Base-by-base conservation (phyloP, 2,888 invertebrate species). In the Coleophora flavipennella region DNA sequence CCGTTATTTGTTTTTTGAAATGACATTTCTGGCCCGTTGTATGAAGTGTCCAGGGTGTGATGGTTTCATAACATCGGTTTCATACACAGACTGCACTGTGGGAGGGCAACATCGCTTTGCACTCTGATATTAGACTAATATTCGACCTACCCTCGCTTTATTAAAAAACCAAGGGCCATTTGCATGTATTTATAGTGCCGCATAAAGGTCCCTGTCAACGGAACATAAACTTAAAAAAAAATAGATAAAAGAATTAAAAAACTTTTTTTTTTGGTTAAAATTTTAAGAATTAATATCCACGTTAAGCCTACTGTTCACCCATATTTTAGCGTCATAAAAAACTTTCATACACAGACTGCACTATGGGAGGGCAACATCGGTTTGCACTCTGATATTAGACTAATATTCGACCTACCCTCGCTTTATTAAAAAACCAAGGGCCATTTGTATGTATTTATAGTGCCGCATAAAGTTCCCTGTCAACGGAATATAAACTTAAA, bases 151-250 rank as follows among this genome's bases (percentile, higher is more conserved):
- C 84, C 81, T 67, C 68, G 62, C 68, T 66, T 78, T 83, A 81
- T 81, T 83, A 81, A 81, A 80, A 81, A 81, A 76, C 77, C 73
- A 68, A 73, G 67, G 70, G 73, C 79, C 71, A 78, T 83, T 83
- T 80, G 79, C 80, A 78, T 71, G 70, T 77, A 79, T 80, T 77
- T 80, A 79, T 72, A 72, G 72, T 59, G 56, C 59, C 62, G 56
- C 57, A 61, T 62, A 64, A n/a, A 60, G 61, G 63, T 51, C 62
- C 59, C 65, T 77, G 75, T 78, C 79, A 75, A 69, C 72, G 64
- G 44, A 57, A 48, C 51, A 56, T n/a, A n/a, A n/a, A n/a, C n/a
- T n/a, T n/a, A n/a, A n/a, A n/a, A n/a, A 63, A n/a, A n/a, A n/a
- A n/a, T n/a, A n/a, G n/a, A 31, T n/a, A 31, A 31, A 9, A 6